Evolutionary conservation across 2,888 invertebrate species (phyloP), one percentile per base, ranked within the genome.

Genomic region (Plebejus argus): DNA sequence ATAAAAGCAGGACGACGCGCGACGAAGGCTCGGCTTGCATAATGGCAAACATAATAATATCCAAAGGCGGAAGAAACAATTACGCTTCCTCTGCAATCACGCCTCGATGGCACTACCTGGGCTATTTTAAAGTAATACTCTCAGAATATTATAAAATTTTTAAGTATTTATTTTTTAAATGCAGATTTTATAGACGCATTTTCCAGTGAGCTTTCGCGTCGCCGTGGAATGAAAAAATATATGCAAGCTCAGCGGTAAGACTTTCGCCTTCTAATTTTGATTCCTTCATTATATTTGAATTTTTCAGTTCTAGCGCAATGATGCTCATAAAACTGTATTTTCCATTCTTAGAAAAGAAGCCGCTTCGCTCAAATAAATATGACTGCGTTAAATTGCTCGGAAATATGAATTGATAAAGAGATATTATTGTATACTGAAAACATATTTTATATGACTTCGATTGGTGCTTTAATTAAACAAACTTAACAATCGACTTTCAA

Each of bases 61-160:
- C 77, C 39, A 77, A 72, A 87, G 86, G 89, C 91, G 91, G 90
- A 91, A 91, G 90, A 91, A 91, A 88, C 91, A 91, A 92, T 92
- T 91, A 91, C 88, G 87, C 83, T 85, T 86, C 85, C 85, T 83
- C 82, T 80, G 84, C 83, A 83, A 82, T 85, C 83, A 83, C 83
- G 80, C 79, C 83, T 79, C 80, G 79, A 81, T 77, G 58, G 56
- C 77, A 79, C 77, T 76, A 77, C 45, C 72, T 71, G 71, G 78
- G 78, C 71, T 76, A 76, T 78, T 77, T 70, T 39, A 66, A 79
- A 56, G 72, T 72, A 76, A 72, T 78, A 70, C 78, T 75, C 35
- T 39, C 77, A 77, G 77, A 77, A 45, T 77, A 78, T 70, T 71
- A 77, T 33, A 61, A 71, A 20, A 58, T 75, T 58, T 70, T 75